Percentiles rank a stretch among this genome's conserved stretches.
phyloP scores from a whole-genome alignment of 2,113 vertebrate species.

The Chamaea fasciata region DNA sequence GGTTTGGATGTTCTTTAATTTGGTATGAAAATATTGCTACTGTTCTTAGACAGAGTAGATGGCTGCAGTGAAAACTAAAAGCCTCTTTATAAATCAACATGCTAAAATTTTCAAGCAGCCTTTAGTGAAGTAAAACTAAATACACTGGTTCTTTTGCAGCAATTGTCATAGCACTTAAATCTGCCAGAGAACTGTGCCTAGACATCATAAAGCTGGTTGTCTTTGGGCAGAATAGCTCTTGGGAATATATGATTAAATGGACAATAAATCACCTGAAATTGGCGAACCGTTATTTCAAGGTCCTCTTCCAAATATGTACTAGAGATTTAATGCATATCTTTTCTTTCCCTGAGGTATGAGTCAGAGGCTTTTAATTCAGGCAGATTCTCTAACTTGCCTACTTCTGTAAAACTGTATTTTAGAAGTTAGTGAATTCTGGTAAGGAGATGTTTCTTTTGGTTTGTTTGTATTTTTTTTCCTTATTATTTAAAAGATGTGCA shows the following conservation, averaged over 20 bases:
- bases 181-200: not conserved
- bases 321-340: not conserved
- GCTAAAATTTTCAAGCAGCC: not conserved
- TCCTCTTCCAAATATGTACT: not conserved
- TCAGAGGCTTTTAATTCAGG: not conserved
- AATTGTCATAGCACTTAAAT: not conserved
- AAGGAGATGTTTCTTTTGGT: not conserved
- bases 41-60: not conserved
- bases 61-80: not conserved
- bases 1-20: not conserved
- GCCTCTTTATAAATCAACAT: not conserved
- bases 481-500: not conserved
- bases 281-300: not conserved
- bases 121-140: not conserved
- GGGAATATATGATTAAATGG: not conserved
- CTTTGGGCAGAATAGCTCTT: not conserved
- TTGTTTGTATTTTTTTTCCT: not conserved
- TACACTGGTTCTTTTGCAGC: not conserved
- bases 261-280: not conserved
- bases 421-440: not conserved
- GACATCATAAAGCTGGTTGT: not conserved
- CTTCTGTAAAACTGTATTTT: not conserved
- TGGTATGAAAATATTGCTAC: not conserved
- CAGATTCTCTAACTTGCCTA: not conserved
- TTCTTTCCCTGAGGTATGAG: not conserved